These are phyloP conservation scores for Xenopus borealis DNA, from an alignment of 2,113 vertebrate genomes.

Conservation along the genomic window DNA sequence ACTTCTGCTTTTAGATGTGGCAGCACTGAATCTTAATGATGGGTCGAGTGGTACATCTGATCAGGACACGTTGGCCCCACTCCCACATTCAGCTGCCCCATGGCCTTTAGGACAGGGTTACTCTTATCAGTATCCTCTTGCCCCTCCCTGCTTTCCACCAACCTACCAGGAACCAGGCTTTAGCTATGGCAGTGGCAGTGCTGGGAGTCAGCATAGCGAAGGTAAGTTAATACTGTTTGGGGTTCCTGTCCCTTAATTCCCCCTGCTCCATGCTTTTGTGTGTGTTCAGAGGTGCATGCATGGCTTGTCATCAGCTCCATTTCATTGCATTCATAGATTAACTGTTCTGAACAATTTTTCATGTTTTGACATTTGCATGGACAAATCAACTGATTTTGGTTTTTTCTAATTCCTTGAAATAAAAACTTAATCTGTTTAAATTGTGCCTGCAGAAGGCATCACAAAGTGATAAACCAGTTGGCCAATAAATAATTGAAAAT, in stretches of 20 bases:
- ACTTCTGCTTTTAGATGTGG: conserved; percentile 73
- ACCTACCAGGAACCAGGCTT: conserved; percentile 94
- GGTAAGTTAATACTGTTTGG: conserved; percentile 65
- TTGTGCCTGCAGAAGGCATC: too few species aligned
- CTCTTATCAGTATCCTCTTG: conserved; percentile 86
- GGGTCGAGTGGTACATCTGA: conserved; percentile 91
- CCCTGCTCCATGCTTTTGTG: conserved; percentile 15
- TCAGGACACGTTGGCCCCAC: conserved; percentile 86
- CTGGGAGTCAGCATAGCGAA: conserved; percentile 95
- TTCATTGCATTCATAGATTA: conserved; percentile 38
- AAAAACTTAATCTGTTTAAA: background rate
- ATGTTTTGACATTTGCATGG: conserved; percentile 8
- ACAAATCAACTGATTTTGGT: background rate
- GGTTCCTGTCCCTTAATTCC: background rate
- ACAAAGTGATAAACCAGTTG: too few species aligned
- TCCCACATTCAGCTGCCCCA: conserved; percentile 76
- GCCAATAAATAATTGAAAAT: too few species aligned
- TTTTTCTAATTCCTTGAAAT: background rate
- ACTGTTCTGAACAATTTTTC: background rate
- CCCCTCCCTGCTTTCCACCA: conserved; percentile 86
- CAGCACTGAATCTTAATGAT: conserved; percentile 90
- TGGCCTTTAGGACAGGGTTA: conserved; percentile 92
- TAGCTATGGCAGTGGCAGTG: conserved; percentile 92
- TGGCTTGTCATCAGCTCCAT: conserved; percentile 7
- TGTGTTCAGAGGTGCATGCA: conserved; percentile 12